Conservation (phyloP, 2,113 vertebrate genomes). For the Channa argus region DNA sequence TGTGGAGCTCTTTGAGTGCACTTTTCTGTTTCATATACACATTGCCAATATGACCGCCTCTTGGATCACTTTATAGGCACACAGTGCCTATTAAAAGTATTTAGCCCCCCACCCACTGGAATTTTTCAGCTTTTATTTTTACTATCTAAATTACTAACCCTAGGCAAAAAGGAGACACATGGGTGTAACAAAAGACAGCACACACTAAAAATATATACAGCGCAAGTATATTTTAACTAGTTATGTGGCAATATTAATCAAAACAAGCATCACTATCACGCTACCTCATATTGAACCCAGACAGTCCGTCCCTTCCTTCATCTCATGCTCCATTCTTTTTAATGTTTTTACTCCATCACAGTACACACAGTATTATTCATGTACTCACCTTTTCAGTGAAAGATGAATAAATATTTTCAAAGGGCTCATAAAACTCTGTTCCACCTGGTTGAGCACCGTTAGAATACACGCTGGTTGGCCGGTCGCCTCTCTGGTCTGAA, state of each 20-base stretch:
- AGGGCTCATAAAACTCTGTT: conserved; percentile 69
- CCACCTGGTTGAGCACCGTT: conserved; percentile 56
- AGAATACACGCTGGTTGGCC: conserved; percentile 42
- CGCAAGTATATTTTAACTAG: no score
- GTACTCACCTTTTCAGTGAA: conserved; percentile 30
- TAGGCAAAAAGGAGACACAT: no score
- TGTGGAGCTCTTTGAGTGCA: not conserved
- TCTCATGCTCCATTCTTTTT: conserved; percentile 2
- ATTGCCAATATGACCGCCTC: not conserved
- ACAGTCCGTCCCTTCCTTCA: conserved; percentile 2
- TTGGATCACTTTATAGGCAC: not conserved
- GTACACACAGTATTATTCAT: conserved; percentile 53
- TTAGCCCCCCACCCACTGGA: no score
- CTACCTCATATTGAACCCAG: conserved; percentile 23
- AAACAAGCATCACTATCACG: conserved; percentile 17
- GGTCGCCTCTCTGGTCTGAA: conserved; percentile 52
- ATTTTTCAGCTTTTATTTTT: no score
- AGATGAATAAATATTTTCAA: conserved; percentile 46
- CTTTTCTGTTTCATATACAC: not conserved
- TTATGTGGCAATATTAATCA: not conserved
- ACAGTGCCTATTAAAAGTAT: no score
- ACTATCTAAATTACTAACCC: no score
- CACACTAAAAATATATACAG: no score
- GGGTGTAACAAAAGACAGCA: no score
- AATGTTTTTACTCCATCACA: conserved; percentile 2